Evolutionary conservation across 2,888 invertebrate species (phyloP).

Genomic region (Dione vanillae): DNA sequence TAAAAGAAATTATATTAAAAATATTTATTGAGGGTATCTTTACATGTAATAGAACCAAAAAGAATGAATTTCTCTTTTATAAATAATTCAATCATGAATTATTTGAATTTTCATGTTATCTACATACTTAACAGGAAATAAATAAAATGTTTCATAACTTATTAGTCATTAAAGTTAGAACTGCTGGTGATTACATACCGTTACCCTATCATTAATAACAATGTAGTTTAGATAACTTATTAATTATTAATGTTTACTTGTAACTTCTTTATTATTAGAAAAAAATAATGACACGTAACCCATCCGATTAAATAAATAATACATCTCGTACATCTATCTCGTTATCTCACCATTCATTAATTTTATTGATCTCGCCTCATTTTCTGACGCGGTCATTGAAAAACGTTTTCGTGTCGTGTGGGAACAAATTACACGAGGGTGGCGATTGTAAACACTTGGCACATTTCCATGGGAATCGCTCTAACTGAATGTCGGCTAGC

Average conservation of each 20-base stretch:
- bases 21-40: too few species aligned
- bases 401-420: constrained; percentile 53
- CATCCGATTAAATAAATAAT: not conserved
- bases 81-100: too few species aligned
- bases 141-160: too few species aligned
- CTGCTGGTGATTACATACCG: not conserved
- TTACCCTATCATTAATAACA: not conserved
- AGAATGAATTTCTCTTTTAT: too few species aligned
- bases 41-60: too few species aligned
- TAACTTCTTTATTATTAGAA: not conserved
- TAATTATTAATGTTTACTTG: not conserved
- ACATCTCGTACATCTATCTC: constrained; percentile 14
- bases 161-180: not conserved
- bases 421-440: constrained; percentile 58
- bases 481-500: constrained; percentile 43
- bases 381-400: constrained; percentile 37
- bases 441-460: constrained; percentile 63
- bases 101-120: too few species aligned
- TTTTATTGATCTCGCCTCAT: constrained; percentile 32
- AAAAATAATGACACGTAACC: not conserved
- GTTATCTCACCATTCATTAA: constrained; percentile 21
- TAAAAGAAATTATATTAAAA: too few species aligned
- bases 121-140: too few species aligned
- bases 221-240: not conserved
- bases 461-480: constrained; percentile 68